Conservation (phyloP, 2,113 vertebrate genomes). For the Coracopsis vasa region DNA sequence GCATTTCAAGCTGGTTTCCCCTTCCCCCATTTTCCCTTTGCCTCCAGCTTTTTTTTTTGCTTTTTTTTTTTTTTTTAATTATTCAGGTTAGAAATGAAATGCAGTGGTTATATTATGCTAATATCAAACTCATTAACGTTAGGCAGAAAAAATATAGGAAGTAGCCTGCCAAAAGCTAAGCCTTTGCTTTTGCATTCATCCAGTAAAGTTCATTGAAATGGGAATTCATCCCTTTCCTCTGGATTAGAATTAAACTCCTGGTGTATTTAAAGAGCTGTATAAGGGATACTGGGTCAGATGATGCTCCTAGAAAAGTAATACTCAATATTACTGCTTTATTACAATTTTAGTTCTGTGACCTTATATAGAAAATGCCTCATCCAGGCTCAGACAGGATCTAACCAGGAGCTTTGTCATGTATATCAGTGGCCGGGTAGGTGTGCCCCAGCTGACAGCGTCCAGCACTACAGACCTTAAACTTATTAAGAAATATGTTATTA, state of each 20-base stretch:
- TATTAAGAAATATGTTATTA: background rate
- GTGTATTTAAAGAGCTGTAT: background rate
- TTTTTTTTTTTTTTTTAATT: background rate
- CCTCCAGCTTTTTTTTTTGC: background rate
- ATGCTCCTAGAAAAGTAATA: background rate
- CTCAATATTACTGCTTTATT: background rate
- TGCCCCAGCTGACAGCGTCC: background rate
- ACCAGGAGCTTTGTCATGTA: background rate
- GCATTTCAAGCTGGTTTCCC: conserved; percentile 8
- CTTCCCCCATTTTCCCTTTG: background rate
- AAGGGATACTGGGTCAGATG: background rate
- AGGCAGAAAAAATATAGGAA: conserved; percentile 3
- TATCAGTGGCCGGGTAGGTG: background rate
- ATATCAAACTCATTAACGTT: conserved; percentile 29
- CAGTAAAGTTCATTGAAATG: conserved; percentile 19
- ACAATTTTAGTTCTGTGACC: background rate
- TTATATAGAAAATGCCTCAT: background rate
- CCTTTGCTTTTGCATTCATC: background rate
- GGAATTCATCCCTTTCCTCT: conserved; percentile 24
- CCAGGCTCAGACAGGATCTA: background rate
- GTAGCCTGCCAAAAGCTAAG: conserved; percentile 35
- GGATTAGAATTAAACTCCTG: conserved; percentile 13
- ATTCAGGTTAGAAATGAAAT: conserved; percentile 6
- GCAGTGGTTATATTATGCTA: conserved; percentile 9
- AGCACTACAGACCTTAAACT: background rate